These are phyloP conservation scores for Sebastes hopkinsi DNA, from an alignment of 2,797 vertebrate genomes.

Conservation along the genomic window DNA sequence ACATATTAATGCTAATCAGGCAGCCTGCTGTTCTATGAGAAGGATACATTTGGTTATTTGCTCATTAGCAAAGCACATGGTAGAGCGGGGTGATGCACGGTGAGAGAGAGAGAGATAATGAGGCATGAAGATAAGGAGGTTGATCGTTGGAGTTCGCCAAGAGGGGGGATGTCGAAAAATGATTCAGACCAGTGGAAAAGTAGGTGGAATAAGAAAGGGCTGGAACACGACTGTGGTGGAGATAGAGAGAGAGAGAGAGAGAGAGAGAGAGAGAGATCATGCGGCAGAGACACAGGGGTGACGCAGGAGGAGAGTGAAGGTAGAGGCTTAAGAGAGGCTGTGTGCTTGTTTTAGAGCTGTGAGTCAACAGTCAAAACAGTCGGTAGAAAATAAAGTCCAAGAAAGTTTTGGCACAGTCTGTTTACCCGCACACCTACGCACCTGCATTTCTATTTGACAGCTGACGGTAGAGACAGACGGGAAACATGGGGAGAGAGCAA, in stretches of 20 bases:
- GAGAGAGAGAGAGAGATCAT: background rate
- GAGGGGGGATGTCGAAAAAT: background rate
- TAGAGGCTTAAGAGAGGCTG: slow-evolving; percentile 2
- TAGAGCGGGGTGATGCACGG: background rate
- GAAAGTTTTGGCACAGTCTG: slow-evolving; percentile 11
- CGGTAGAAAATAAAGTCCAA: background rate
- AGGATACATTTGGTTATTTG: background rate
- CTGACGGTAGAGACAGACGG: background rate
- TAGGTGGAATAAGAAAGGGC: background rate
- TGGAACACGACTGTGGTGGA: background rate
- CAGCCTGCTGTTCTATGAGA: background rate
- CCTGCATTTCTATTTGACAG: background rate
- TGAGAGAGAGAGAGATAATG: background rate
- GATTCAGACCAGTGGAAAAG: background rate
- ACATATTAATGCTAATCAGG: background rate
- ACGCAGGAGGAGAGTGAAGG: slow-evolving; percentile 1
- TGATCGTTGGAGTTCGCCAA: background rate
- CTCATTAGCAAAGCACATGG: slow-evolving; percentile 16
- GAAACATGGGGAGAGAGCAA: background rate
- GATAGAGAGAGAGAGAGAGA: background rate
- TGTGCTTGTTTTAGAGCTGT: slow-evolving; percentile 27
- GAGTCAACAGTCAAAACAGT: slow-evolving; percentile 29
- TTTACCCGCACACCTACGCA: slow-evolving; percentile 8
- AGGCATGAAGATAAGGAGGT: background rate
- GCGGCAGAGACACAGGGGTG: background rate